Evolutionary conservation across 1,140 invertebrate genomes (phyloP).

Genomic region (Coboldia fuscipes): DNA sequence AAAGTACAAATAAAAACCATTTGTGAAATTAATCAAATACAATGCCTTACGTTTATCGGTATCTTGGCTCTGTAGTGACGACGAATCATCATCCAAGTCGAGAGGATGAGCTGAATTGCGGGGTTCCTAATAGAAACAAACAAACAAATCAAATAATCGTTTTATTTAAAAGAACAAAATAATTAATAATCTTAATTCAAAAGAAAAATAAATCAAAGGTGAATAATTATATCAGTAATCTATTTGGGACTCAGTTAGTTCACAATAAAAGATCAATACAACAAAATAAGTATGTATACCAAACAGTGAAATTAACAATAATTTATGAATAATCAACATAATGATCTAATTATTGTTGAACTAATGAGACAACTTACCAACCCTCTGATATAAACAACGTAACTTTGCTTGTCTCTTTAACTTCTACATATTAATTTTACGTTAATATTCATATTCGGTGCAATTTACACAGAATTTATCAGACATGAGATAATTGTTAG

Average conservation of each 20-base stretch:
- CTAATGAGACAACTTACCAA: slow-evolving; percentile 19
- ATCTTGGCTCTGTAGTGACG: slow-evolving; percentile 57
- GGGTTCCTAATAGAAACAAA: slow-evolving; percentile 40
- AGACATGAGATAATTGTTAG: no score
- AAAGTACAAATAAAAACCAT: slow-evolving; percentile 1
- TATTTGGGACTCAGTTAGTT: no score
- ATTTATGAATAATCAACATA: not conserved
- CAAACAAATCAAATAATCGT: not conserved
- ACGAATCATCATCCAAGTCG: slow-evolving; percentile 76
- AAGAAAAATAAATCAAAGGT: no score
- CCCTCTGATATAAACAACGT: slow-evolving; percentile 23
- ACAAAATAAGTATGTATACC: not conserved
- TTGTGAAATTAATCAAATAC: slow-evolving; percentile 1
- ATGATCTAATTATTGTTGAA: no score
- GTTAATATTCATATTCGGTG: no score
- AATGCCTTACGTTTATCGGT: slow-evolving; percentile 42
- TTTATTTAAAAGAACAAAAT: no score
- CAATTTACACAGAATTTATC: no score
- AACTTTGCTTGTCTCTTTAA: slow-evolving; percentile 22
- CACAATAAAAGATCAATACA: no score
- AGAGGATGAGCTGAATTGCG: slow-evolving; percentile 65
- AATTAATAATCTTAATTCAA: no score
- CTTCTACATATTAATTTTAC: slow-evolving; percentile 14
- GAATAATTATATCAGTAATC: no score
- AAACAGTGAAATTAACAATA: not conserved